Evolutionary conservation across 2,113 vertebrate species (phyloP).

Genomic region (Melanocharis versteri): DNA sequence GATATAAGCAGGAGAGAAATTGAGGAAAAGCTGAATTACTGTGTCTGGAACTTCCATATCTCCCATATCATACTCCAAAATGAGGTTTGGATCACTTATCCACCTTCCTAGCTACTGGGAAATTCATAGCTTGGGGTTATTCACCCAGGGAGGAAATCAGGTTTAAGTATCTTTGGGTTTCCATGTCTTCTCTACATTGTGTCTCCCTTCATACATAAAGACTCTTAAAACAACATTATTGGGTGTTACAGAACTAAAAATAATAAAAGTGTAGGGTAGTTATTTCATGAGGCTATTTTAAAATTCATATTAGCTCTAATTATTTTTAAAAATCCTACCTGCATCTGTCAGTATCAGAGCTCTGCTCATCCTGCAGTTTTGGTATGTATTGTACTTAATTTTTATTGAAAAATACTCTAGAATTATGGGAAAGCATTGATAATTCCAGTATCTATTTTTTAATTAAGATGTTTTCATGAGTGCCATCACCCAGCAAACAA

Average conservation of each 20-base stretch:
- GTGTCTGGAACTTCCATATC: not conserved
- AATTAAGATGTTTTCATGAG: not conserved
- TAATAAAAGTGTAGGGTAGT: not conserved
- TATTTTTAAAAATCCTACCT: not conserved
- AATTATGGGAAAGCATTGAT: not conserved
- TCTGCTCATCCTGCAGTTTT: not conserved
- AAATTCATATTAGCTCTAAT: not conserved
- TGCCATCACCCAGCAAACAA: not conserved
- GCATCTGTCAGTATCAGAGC: not conserved
- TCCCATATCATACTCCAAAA: not conserved
- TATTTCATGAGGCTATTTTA: not conserved
- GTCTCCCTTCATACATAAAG: not conserved
- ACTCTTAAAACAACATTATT: not conserved
- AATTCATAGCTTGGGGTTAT: not conserved
- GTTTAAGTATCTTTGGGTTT: not conserved
- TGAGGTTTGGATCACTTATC: not conserved
- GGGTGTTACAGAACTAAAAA: not conserved
- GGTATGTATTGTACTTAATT: not conserved
- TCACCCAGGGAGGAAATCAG: not conserved
- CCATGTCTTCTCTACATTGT: not conserved
- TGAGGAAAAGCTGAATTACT: not conserved
- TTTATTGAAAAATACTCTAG: not conserved
- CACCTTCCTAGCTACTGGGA: not conserved
- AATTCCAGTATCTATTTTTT: not conserved
- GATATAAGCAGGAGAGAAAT: not conserved